A percentile compares a stretch with the other conserved stretches of the same genome.
Evolutionary conservation across 2,113 vertebrate species (phyloP).

Genomic region (Cheirogaleus medius): DNA sequence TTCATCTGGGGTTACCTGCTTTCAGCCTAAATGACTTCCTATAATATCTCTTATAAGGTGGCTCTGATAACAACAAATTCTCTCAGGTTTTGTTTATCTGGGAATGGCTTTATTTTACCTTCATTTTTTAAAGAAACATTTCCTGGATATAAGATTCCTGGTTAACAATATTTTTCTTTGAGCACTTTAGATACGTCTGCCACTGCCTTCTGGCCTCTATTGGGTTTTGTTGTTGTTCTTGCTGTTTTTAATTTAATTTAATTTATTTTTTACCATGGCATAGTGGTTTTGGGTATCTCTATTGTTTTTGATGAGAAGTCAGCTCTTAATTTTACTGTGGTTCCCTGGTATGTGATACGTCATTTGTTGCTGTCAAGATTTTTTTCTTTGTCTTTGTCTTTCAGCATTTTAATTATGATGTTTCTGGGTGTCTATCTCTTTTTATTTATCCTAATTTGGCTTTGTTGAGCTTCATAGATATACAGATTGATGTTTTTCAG

Average conservation of each 20-base stretch:
- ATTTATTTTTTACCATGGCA: too few species aligned
- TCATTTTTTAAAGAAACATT: not conserved
- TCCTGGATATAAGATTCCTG: not conserved
- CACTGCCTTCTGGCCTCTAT: not conserved
- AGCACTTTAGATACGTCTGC: not conserved
- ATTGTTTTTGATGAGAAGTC: not conserved
- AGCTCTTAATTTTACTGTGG: not conserved
- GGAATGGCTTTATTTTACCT: not conserved
- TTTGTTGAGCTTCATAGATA: not conserved
- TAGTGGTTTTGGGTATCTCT: too few species aligned
- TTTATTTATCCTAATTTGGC: not conserved
- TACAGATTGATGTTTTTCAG: not conserved
- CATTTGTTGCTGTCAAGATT: not conserved
- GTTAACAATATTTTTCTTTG: not conserved
- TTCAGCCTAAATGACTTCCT: not conserved
- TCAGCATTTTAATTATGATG: not conserved
- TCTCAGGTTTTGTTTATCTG: not conserved
- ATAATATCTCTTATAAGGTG: not conserved
- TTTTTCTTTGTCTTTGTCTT: not conserved
- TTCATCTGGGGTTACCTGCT: not conserved
- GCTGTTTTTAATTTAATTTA: too few species aligned
- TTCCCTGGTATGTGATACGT: not conserved
- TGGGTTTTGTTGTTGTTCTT: too few species aligned
- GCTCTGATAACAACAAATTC: not conserved
- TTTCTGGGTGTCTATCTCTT: not conserved